phyloP scores from a whole-genome alignment of 1,140 invertebrate genomes.

The Atta cephalotes region DNA sequence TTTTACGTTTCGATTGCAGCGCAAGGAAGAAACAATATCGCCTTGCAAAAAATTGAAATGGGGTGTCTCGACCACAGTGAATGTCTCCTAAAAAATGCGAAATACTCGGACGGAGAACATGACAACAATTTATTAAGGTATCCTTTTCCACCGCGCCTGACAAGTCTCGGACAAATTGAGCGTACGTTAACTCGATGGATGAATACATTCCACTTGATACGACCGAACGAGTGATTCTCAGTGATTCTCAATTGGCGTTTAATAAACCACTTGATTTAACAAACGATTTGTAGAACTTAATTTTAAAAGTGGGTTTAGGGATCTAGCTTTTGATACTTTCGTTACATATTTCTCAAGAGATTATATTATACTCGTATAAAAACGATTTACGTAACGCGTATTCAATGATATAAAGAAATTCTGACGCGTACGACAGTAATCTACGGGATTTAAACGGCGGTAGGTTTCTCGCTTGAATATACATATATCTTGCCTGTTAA shows the following conservation, averaged over 20 bases:
- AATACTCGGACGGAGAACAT: constrained; percentile 62
- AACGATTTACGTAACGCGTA: constrained; percentile 15
- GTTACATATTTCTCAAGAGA: not conserved
- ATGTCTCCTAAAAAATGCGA: constrained; percentile 60
- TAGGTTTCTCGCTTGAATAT: not conserved
- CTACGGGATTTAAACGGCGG: constrained; percentile 40
- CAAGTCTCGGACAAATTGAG: constrained; percentile 75
- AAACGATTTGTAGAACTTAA: not conserved
- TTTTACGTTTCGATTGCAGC: constrained; percentile 8
- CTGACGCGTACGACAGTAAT: constrained; percentile 15
- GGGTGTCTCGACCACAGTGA: constrained; percentile 47
- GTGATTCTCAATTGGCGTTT: constrained; percentile 71
- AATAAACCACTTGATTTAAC: constrained; percentile 31
- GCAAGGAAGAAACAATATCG: constrained; percentile 64
- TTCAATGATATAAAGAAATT: constrained; percentile 17
- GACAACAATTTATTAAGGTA: constrained; percentile 78
- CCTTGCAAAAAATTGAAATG: constrained; percentile 67
- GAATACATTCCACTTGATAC: constrained; percentile 74
- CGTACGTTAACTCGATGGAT: constrained; percentile 76
- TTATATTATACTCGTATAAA: constrained; percentile 8
- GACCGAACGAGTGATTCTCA: constrained; percentile 57
- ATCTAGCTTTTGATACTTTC: not conserved
- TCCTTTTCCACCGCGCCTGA: constrained; percentile 72
- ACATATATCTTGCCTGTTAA: constrained; percentile 17
- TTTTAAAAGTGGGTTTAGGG: not conserved